Evolutionary conservation across 2,888 invertebrate species (phyloP).

Genomic region (Drosophila rellima): DNA sequence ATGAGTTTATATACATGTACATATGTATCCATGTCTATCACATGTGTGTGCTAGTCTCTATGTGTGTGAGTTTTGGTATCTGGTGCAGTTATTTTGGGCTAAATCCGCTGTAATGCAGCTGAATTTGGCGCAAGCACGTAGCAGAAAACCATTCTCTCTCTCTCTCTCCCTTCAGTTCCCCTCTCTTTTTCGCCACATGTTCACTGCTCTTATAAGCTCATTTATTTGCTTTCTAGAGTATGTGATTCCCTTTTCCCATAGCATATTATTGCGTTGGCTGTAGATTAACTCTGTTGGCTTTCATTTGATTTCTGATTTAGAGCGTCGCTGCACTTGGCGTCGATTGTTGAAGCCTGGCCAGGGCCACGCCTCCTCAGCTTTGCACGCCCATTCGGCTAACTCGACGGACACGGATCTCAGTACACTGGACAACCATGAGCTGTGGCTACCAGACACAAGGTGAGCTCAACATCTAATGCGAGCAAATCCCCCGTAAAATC

Average conservation of each 20-base stretch:
- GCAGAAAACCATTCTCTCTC: conserved; percentile 1
- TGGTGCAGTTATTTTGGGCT: conserved; percentile 69
- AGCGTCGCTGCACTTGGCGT: conserved; percentile 93
- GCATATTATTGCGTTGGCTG: conserved; percentile 29
- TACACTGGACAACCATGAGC: conserved; percentile 92
- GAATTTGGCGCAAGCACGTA: conserved; percentile 69
- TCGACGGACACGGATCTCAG: conserved; percentile 95
- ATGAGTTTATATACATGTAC: background rate
- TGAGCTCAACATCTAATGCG: conserved; percentile 63
- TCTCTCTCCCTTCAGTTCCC: background rate
- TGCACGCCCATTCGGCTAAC: conserved; percentile 90
- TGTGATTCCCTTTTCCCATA: conserved; percentile 28
- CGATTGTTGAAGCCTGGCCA: conserved; percentile 88
- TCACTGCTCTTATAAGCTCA: conserved; percentile 59
- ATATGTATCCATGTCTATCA: background rate
- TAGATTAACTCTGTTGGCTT: conserved; percentile 25
- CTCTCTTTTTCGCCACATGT: background rate
- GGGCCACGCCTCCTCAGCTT: conserved; percentile 87
- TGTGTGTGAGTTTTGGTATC: conserved; percentile 33
- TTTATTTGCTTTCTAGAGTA: conserved; percentile 49
- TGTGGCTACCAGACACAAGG: conserved; percentile 92
- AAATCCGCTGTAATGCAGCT: conserved; percentile 67
- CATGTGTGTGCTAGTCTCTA: conserved; percentile 1
- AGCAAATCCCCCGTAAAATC: background rate
- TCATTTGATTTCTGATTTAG: conserved; percentile 83